Conservation (phyloP, 2,888 invertebrate species). For the Tenthredo notha region DNA sequence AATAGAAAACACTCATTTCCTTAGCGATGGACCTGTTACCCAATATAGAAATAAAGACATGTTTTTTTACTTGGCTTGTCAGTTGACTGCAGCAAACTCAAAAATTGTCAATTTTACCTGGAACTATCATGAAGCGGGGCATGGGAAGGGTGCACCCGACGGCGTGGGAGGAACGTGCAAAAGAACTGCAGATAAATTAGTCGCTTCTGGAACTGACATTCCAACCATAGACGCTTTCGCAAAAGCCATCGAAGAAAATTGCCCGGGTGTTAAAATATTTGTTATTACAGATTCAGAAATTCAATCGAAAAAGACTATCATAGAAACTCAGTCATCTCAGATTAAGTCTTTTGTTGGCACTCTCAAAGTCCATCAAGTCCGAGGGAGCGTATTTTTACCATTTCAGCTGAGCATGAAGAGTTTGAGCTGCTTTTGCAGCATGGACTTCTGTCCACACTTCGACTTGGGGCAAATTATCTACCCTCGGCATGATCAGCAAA, state of each 20-base stretch:
- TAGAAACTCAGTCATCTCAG: constrained; percentile 59
- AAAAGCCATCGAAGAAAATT: constrained; percentile 59
- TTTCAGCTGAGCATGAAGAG: constrained; percentile 62
- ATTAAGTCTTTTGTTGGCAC: constrained; percentile 63
- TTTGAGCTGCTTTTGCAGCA: constrained; percentile 63
- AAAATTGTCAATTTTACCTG: constrained; percentile 63
- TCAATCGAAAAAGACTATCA: constrained; percentile 59
- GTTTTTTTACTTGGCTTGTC: constrained; percentile 67
- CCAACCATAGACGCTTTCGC: constrained; percentile 63
- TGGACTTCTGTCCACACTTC: constrained; percentile 3
- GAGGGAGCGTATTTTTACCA: constrained; percentile 58
- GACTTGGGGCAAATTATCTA: not conserved
- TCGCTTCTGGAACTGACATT: constrained; percentile 68
- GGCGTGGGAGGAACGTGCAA: constrained; percentile 71
- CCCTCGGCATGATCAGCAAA: not conserved
- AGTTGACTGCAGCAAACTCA: constrained; percentile 63
- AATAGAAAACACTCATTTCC: constrained; percentile 68
- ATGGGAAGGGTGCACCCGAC: constrained; percentile 71
- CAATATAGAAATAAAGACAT: constrained; percentile 70
- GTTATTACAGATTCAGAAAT: constrained; percentile 63
- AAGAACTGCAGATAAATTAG: constrained; percentile 68
- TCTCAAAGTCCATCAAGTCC: constrained; percentile 63
- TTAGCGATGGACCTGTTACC: constrained; percentile 71
- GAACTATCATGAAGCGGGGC: constrained; percentile 68
- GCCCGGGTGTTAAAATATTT: constrained; percentile 58